These are phyloP conservation scores for Puffinus mauretanicus DNA, from an alignment of 2,113 vertebrate genomes.

Conservation along the genomic window DNA sequence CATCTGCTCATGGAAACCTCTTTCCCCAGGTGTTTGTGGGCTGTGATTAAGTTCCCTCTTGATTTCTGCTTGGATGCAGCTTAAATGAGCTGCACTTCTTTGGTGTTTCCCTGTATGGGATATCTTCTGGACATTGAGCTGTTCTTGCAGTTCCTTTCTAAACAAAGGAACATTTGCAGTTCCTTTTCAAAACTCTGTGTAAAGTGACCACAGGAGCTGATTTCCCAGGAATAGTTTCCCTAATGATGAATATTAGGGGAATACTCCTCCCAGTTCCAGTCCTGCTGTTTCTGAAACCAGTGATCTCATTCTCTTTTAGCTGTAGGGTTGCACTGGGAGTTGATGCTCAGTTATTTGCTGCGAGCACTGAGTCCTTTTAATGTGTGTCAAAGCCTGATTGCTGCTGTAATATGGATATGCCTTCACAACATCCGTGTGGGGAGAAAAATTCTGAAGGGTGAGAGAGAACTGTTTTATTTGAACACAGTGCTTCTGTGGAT, in stretches of 20 bases:
- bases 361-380: neutral
- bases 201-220: neutral
- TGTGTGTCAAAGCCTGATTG: neutral
- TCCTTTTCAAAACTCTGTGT: neutral
- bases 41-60: neutral
- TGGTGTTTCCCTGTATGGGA: neutral
- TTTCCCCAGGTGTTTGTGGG: neutral
- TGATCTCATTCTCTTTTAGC: neutral
- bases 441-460: neutral
- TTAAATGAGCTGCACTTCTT: neutral
- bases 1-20: neutral
- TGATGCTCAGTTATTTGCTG: neutral
- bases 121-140: neutral
- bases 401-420: neutral
- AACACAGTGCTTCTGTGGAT: neutral
- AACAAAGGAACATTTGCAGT: neutral
- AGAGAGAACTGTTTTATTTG: neutral
- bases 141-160: neutral
- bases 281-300: neutral
- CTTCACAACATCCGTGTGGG: neutral
- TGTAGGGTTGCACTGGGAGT: neutral
- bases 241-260: neutral
- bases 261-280: conserved; percentile 2
- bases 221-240: neutral
- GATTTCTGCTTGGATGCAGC: neutral